Conservation (phyloP, 2,888 invertebrate genomes). For the Pseudoips prasinana region DNA sequence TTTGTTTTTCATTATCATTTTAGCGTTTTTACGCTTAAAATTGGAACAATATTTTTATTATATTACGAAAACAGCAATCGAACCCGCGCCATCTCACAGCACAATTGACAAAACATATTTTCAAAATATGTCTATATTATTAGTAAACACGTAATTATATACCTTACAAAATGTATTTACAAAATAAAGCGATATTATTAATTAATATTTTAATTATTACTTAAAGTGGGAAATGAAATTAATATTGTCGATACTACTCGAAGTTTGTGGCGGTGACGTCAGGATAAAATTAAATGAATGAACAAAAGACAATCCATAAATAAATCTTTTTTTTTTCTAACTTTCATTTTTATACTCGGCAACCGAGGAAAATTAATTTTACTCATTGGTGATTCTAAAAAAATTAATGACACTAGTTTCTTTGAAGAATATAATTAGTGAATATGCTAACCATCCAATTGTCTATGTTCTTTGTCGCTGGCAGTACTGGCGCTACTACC, state of each 20-base stretch:
- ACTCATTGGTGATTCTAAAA: too few relatives aligned
- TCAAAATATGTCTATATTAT: constrained; percentile 74
- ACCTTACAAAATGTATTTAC: constrained; percentile 79
- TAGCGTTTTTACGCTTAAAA: constrained; percentile 1
- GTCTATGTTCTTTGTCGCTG: too few relatives aligned
- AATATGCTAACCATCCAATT: too few relatives aligned
- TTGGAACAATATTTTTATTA: constrained; percentile 5
- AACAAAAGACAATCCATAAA: constrained; percentile 1
- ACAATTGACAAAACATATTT: constrained; percentile 82
- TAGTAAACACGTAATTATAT: constrained; percentile 76
- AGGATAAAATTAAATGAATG: constrained; percentile 2
- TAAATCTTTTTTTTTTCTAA: too few relatives aligned
- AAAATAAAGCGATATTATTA: constrained; percentile 72
- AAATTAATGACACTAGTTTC: too few relatives aligned
- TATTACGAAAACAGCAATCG: constrained; percentile 52
- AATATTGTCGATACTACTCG: constrained; percentile 34
- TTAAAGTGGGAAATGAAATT: constrained; percentile 58
- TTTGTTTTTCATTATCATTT: constrained; percentile 4
- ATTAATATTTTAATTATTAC: constrained; percentile 42
- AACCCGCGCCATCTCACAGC: constrained; percentile 66
- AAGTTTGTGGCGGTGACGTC: constrained; percentile 31
- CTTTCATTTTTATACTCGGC: too few relatives aligned
- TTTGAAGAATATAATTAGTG: too few relatives aligned
- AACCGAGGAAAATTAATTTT: too few relatives aligned
- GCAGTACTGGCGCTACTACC: too few relatives aligned